These are phyloP conservation scores for Pasiphila rectangulata DNA, from an alignment of 2,888 invertebrate species.

Conservation along the genomic window DNA sequence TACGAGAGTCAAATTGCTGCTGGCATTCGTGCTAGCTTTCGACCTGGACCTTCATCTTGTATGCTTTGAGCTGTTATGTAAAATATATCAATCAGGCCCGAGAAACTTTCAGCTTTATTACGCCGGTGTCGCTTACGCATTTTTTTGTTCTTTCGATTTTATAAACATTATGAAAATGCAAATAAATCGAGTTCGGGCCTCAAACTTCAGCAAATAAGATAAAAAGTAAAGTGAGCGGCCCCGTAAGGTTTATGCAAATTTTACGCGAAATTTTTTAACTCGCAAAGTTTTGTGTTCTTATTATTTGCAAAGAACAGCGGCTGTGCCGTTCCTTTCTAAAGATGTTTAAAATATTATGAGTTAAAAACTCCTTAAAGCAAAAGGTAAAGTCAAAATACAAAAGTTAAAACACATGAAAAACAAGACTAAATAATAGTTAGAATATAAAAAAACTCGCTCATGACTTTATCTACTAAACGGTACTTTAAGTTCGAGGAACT, in stretches of 20 bases:
- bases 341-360: slow-evolving; percentile 45
- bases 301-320: slow-evolving; percentile 70
- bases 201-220: slow-evolving; percentile 55
- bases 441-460: too few relatives aligned
- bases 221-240: slow-evolving; percentile 64
- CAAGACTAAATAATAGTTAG: too few relatives aligned
- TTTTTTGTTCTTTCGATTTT: slow-evolving; percentile 10
- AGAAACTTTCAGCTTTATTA: too few relatives aligned
- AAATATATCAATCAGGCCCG: too few relatives aligned
- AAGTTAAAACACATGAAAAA: too few relatives aligned
- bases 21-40: too few relatives aligned
- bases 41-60: too few relatives aligned
- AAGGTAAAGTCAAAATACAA: too few relatives aligned
- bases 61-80: too few relatives aligned
- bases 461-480: too few relatives aligned
- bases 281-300: slow-evolving; percentile 66
- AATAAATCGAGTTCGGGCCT: slow-evolving; percentile 58
- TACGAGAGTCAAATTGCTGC: too few relatives aligned
- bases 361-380: neutral
- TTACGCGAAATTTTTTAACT: slow-evolving; percentile 69
- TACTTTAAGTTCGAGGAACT: too few relatives aligned
- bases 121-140: neutral
- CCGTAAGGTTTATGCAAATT: slow-evolving; percentile 74
- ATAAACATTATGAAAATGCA: slow-evolving; percentile 40
- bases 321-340: slow-evolving; percentile 40